Percentiles rank a stretch among this genome's conserved stretches.
Conservation (phyloP, 2,797 vertebrate species). For the Schizopygopsis pylzovi region DNA sequence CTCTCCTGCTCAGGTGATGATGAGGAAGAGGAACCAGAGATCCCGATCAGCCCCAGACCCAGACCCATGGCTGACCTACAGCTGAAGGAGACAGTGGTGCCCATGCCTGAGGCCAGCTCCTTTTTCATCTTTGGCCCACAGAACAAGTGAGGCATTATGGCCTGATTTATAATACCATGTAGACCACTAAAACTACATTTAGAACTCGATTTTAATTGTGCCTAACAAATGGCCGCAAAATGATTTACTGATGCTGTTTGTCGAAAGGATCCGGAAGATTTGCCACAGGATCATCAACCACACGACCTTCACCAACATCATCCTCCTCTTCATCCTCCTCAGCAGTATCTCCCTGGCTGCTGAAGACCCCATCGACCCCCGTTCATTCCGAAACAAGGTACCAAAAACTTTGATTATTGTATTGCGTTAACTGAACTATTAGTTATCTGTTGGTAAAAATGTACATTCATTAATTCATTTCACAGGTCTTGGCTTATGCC, state of each 20-base stretch:
- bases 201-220: background rate
- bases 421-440: background rate
- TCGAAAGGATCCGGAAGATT: conserved; percentile 87
- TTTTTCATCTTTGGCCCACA: conserved; percentile 97
- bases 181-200: background rate
- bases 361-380: conserved; percentile 93
- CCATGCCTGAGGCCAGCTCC: conserved; percentile 93
- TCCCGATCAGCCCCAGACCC: conserved; percentile 91
- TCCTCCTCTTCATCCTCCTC: conserved; percentile 97
- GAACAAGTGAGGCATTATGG: conserved; percentile 85
- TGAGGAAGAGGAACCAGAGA: conserved; percentile 96
- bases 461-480: conserved; percentile 3
- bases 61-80: conserved; percentile 95
- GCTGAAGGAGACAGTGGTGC: conserved; percentile 96
- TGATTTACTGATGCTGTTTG: background rate
- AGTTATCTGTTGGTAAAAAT: background rate
- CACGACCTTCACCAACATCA: conserved; percentile 97
- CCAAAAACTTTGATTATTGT: background rate
- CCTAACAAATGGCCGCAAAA: background rate
- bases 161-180: background rate
- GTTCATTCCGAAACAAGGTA: conserved; percentile 93
- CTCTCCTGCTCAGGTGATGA: conserved; percentile 85
- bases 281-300: conserved; percentile 95
- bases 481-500: conserved; percentile 91
- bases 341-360: conserved; percentile 96